A percentile compares a stretch with the other conserved stretches of the same genome.
Evolutionary conservation across 2,888 invertebrate genomes (phyloP).

Genomic region (Philaethria dido): DNA sequence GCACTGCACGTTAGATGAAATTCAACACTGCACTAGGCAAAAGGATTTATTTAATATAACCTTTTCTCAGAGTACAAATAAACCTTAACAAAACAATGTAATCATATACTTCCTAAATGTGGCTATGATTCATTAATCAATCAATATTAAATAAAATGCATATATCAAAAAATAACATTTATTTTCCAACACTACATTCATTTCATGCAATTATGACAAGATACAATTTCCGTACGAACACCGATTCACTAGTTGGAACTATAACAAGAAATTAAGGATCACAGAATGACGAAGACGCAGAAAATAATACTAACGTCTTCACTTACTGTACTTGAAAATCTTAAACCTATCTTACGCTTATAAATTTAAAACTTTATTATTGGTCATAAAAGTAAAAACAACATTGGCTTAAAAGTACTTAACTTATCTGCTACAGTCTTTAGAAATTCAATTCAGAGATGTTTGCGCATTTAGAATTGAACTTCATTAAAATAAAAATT

Average conservation of each 20-base stretch:
- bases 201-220: constrained; percentile 79
- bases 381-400: constrained; percentile 80
- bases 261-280: constrained; percentile 77
- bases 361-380: constrained; percentile 68
- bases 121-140: too few species aligned
- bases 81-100: too few species aligned
- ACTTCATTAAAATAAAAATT: constrained; percentile 39
- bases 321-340: constrained; percentile 71
- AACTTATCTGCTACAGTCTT: constrained; percentile 72
- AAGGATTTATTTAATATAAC: too few species aligned
- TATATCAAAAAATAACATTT: constrained; percentile 78
- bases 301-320: constrained; percentile 72
- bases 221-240: constrained; percentile 71
- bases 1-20: too few species aligned
- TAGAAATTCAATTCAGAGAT: constrained; percentile 56
- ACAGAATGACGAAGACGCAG: constrained; percentile 78
- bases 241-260: constrained; percentile 69
- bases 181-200: constrained; percentile 77
- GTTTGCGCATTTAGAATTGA: constrained; percentile 28
- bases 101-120: too few species aligned
- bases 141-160: constrained; percentile 35
- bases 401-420: constrained; percentile 62
- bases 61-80: too few species aligned
- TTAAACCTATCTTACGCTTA: constrained; percentile 74
- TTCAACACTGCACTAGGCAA: too few species aligned